These are phyloP conservation scores for Spatulosminthurus flaviceps DNA, from an alignment of 2,888 invertebrate species.

Conservation along the genomic window DNA sequence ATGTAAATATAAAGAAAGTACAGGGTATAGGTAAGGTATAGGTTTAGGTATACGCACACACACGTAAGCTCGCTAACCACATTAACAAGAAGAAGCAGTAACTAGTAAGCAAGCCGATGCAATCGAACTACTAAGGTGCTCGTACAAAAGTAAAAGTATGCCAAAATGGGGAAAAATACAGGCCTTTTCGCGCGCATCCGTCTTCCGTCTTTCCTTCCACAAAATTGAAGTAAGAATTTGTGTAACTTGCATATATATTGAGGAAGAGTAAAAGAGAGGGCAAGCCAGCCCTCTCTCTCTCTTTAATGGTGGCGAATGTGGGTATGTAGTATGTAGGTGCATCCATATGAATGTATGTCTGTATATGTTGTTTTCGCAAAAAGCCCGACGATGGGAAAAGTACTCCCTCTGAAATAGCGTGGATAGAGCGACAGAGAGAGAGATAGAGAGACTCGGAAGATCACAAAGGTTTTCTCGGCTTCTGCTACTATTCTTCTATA, in stretches of 20 bases:
- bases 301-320: no score
- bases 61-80: no score
- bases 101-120: no score
- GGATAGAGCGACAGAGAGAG: background rate
- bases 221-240: background rate
- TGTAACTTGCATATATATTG: no score
- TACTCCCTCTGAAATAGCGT: background rate
- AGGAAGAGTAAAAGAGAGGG: no score
- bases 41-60: no score
- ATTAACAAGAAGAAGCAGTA: no score
- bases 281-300: no score
- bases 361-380: background rate
- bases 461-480: background rate
- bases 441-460: background rate
- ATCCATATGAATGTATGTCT: no score
- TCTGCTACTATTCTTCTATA: background rate
- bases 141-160: background rate
- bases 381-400: background rate
- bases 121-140: background rate
- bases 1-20: no score
- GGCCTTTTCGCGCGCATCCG: constrained; percentile 20
- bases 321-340: no score
- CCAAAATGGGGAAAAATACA: background rate
- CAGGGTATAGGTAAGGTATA: no score
- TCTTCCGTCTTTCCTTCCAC: background rate